Percentiles rank a stretch among this genome's conserved stretches.
phyloP scores from a whole-genome alignment of 1,140 invertebrate species.

The Orius insidiosus region DNA sequence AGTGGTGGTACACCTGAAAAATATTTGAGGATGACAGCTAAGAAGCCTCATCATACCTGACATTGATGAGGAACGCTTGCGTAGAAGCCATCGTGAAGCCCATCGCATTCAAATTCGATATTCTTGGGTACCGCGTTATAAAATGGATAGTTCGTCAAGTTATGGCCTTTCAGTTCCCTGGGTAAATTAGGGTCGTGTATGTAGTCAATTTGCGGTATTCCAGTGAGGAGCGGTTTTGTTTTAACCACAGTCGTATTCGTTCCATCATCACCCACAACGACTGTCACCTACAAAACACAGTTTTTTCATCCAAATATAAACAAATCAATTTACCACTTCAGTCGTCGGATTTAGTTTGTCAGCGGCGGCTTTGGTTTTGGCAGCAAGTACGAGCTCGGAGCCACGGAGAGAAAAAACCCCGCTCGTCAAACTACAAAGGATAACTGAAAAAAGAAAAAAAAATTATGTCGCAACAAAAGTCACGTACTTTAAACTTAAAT shows the following conservation, averaged over 20 bases:
- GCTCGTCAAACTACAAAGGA: constrained; percentile 1
- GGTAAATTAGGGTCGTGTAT: constrained; percentile 78
- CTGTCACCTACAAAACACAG: not conserved
- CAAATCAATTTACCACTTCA: constrained; percentile 15
- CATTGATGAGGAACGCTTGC: constrained; percentile 77
- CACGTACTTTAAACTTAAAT: not conserved
- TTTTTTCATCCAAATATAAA: not conserved
- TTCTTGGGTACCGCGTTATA: constrained; percentile 59
- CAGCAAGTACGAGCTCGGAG: constrained; percentile 20
- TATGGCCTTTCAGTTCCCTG: constrained; percentile 69
- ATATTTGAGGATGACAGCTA: not conserved
- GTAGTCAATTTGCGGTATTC: constrained; percentile 78
- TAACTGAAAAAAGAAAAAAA: constrained; percentile 6
- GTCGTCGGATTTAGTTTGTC: constrained; percentile 14
- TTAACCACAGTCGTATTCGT: constrained; percentile 14
- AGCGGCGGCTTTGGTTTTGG: constrained; percentile 20
- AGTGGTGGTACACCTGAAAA: constrained; percentile 77
- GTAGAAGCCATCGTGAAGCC: constrained; percentile 81
- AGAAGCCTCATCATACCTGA: constrained; percentile 42
- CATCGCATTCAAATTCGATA: constrained; percentile 79
- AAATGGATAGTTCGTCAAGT: constrained; percentile 77
- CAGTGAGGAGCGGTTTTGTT: constrained; percentile 45
- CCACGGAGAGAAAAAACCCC: constrained; percentile 15
- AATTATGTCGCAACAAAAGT: not conserved
- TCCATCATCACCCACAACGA: constrained; percentile 4